A percentile compares a stretch with the other conserved stretches of the same genome.
These are phyloP conservation scores for Delichon dasypus DNA, from an alignment of 2,797 vertebrate species.

Conservation along the genomic window DNA sequence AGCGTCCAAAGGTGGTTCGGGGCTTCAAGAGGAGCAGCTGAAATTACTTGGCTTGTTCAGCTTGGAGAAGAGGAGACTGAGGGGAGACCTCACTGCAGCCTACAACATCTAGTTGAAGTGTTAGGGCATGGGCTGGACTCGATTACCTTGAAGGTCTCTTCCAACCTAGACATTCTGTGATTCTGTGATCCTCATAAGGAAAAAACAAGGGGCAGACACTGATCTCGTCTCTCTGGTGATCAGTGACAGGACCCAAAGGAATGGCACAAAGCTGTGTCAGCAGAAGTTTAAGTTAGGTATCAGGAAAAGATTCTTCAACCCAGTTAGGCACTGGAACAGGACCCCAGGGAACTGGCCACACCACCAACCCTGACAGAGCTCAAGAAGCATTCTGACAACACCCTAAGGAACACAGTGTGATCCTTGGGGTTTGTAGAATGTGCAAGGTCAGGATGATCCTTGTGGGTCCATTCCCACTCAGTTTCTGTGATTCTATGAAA, in stretches of 20 bases:
- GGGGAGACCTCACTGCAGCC: background rate
- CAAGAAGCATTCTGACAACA: rapidly evolving
- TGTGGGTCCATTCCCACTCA: background rate
- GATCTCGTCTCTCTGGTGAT: background rate
- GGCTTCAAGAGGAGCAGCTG: background rate
- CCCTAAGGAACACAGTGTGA: background rate
- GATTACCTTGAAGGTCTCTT: no score
- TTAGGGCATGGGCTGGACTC: no score
- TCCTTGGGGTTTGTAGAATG: background rate
- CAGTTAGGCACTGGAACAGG: background rate
- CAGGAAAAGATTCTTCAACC: background rate
- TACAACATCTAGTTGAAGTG: background rate
- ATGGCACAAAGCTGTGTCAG: background rate
- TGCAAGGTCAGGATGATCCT: background rate
- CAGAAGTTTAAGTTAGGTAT: no score
- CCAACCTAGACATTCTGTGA: no score
- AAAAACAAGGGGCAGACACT: no score
- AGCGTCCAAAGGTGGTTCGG: no score
- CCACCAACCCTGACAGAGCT: background rate
- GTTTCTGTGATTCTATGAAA: background rate
- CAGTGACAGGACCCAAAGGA: background rate
- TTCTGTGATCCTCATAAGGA: no score
- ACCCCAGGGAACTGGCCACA: background rate
- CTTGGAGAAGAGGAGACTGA: background rate
- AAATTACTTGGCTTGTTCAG: background rate